Conservation (phyloP, 64 coral and sea anemone species). For the Actinia equina region DNA sequence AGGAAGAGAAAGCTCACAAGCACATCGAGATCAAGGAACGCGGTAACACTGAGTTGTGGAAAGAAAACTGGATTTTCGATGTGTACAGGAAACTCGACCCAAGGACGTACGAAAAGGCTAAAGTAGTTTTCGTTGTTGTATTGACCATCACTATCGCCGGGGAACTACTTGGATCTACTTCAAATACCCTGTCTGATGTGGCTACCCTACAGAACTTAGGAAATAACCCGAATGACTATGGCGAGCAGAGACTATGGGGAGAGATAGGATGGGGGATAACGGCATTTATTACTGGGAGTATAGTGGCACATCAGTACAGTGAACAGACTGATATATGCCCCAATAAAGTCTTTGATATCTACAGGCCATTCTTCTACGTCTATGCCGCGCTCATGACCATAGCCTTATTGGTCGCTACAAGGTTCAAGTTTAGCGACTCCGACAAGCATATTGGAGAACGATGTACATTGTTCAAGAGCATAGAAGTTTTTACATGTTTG, state of each 20-base stretch:
- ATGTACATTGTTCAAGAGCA: constrained; percentile 58
- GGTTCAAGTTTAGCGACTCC: constrained; percentile 67
- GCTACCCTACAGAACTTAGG: constrained; percentile 86
- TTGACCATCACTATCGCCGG: constrained; percentile 65
- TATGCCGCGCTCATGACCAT: constrained; percentile 70
- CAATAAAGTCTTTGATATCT: constrained; percentile 76
- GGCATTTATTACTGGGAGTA: constrained; percentile 78
- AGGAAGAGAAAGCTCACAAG: constrained; percentile 4
- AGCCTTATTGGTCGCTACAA: constrained; percentile 68
- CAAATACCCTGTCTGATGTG: constrained; percentile 76
- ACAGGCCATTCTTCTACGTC: constrained; percentile 95
- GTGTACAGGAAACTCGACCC: constrained; percentile 71
- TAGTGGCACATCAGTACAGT: constrained; percentile 67
- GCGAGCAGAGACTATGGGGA: constrained; percentile 79
- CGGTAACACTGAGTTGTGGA: constrained; percentile 72
- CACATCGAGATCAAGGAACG: neutral
- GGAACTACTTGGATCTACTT: constrained; percentile 84
- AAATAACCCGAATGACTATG: constrained; percentile 76
- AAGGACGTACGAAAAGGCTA: constrained; percentile 69
- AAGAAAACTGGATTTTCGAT: constrained; percentile 80
- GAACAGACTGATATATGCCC: constrained; percentile 84
- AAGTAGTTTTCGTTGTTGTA: constrained; percentile 69
- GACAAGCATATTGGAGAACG: constrained; percentile 42
- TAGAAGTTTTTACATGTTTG: constrained; percentile 53
- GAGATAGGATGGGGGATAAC: constrained; percentile 75